Conservation (phyloP, 1,140 invertebrate species). For the Phenacoccus solenopsis region DNA sequence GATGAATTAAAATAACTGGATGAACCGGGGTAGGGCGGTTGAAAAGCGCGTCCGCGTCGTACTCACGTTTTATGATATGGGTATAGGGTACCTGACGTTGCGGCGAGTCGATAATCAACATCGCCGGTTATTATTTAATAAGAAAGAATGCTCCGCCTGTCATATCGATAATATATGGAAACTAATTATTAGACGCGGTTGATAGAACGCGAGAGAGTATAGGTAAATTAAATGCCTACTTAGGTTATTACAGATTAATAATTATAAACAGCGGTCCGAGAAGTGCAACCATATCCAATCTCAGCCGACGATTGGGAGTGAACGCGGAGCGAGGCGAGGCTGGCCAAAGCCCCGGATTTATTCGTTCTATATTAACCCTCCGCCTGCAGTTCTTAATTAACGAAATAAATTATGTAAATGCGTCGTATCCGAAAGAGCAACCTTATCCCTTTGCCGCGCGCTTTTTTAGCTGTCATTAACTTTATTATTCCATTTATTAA, state of each 20-base stretch:
- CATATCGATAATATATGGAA: slow-evolving; percentile 11
- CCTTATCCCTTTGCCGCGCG: background rate
- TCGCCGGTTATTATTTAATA: background rate
- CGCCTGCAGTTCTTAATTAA: slow-evolving; percentile 5
- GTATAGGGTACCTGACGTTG: background rate
- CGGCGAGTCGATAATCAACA: background rate
- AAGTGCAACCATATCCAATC: background rate
- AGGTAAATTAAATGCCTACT: slow-evolving; percentile 13
- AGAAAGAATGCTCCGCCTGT: background rate
- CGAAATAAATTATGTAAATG: slow-evolving; percentile 9
- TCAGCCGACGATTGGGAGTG: background rate
- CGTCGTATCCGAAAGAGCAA: background rate
- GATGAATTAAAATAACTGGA: too few species aligned
- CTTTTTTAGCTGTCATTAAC: background rate
- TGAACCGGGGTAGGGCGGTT: too few species aligned
- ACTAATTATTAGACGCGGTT: slow-evolving; percentile 9
- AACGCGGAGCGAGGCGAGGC: background rate
- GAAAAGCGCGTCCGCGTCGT: too few species aligned
- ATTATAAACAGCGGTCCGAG: background rate
- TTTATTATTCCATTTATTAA: background rate
- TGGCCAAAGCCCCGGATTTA: background rate
- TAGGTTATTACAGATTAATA: slow-evolving; percentile 5
- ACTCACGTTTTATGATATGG: too few species aligned
- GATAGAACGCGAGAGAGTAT: slow-evolving; percentile 5
- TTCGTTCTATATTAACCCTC: slow-evolving; percentile 1